Percentiles rank a stretch among this genome's conserved stretches.
Conservation (phyloP, 2,797 vertebrate genomes). For the Petrocephalus schoutedeni region DNA sequence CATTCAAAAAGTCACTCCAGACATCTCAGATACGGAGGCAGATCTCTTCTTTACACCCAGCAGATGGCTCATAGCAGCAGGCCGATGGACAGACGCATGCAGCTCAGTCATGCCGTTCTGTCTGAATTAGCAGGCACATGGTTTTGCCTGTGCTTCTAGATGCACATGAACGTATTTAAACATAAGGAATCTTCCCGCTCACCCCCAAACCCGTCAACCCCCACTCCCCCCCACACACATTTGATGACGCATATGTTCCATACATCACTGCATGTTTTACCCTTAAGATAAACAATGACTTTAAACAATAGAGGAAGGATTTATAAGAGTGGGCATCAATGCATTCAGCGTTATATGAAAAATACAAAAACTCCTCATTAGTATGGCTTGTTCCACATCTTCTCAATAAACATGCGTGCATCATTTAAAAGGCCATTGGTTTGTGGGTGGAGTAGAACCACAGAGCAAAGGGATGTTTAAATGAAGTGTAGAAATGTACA, state of each 20-base stretch:
- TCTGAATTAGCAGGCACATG: constrained; percentile 49
- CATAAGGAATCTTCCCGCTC: constrained; percentile 34
- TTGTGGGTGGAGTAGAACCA: constrained; percentile 25
- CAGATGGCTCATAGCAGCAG: not conserved
- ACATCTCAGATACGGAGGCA: not conserved
- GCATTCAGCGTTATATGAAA: constrained; percentile 51
- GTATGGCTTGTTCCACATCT: constrained; percentile 61
- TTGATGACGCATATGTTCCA: constrained; percentile 64
- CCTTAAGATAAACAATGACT: constrained; percentile 53
- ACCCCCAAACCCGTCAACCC: constrained; percentile 24
- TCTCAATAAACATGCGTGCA: constrained; percentile 59
- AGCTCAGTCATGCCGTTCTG: constrained; percentile 48
- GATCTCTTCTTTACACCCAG: not conserved
- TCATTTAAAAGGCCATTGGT: constrained; percentile 53
- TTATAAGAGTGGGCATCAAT: constrained; percentile 25
- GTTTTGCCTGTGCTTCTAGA: constrained; percentile 49
- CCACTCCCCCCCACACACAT: constrained; percentile 7
- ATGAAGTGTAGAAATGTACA: not conserved
- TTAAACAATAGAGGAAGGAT: constrained; percentile 52
- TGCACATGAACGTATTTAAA: constrained; percentile 63
- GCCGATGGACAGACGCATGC: not conserved
- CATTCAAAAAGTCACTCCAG: not conserved
- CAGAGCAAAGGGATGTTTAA: not conserved
- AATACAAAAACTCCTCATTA: constrained; percentile 45
- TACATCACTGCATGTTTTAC: constrained; percentile 60